A percentile compares a stretch with the other conserved stretches of the same genome.
phyloP scores from a whole-genome alignment of 2,113 vertebrate species.

The Carassius carassius region DNA sequence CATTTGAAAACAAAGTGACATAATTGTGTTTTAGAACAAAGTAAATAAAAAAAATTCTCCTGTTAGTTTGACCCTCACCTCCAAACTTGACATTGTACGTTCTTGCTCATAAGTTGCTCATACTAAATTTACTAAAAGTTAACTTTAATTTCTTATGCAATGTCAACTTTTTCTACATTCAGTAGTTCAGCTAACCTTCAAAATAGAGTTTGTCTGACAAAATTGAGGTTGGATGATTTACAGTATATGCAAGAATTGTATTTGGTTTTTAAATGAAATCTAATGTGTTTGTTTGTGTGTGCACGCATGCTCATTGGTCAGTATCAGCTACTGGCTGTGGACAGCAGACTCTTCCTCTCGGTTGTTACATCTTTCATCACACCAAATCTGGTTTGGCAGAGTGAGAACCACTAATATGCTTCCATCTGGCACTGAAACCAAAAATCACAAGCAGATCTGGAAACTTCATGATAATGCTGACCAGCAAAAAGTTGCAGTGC shows the following conservation, averaged over 20 bases:
- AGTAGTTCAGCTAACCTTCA: no score
- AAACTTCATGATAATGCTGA: slow-evolving; percentile 36
- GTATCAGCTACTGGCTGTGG: not conserved
- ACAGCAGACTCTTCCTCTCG: slow-evolving; percentile 28
- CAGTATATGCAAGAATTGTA: not conserved
- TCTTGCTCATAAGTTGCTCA: no score
- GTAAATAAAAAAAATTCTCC: no score
- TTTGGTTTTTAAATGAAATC: not conserved
- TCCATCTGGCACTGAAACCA: slow-evolving; percentile 26
- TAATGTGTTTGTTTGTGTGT: not conserved
- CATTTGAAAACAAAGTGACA: no score
- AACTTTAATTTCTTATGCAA: no score
- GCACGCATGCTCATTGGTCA: not conserved
- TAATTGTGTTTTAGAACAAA: no score
- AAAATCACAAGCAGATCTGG: slow-evolving; percentile 34
- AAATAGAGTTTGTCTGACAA: no score
- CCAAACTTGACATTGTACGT: no score
- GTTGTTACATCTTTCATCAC: slow-evolving; percentile 28
- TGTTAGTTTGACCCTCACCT: no score
- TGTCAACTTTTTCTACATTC: no score
- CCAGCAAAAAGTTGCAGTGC: slow-evolving; percentile 25
- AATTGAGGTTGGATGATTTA: not conserved
- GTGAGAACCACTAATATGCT: slow-evolving; percentile 22
- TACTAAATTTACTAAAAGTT: no score
- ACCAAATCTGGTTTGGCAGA: slow-evolving; percentile 15